Conservation (phyloP, 2,888 invertebrate species). For the Tiphia femorata region DNA sequence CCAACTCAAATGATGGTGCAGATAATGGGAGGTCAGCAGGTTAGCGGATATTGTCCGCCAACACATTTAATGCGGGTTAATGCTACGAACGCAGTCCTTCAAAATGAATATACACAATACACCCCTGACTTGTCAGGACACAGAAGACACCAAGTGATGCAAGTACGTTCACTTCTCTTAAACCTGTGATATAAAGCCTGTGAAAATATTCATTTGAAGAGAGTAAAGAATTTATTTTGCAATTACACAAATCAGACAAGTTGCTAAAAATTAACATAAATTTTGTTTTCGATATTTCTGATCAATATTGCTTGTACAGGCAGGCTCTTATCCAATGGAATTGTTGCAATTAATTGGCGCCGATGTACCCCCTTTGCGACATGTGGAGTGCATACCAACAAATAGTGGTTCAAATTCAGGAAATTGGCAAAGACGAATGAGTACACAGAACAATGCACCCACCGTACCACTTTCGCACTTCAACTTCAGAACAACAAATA, state of each 20-base stretch:
- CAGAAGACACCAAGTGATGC: constrained; percentile 55
- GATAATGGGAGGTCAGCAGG: constrained; percentile 59
- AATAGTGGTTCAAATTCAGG: constrained; percentile 37
- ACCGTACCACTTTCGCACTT: constrained; percentile 47
- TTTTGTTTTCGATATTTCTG: not conserved
- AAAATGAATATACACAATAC: constrained; percentile 52
- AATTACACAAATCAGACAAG: no score
- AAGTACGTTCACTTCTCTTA: constrained; percentile 52
- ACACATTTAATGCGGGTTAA: constrained; percentile 50
- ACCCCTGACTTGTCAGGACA: constrained; percentile 49
- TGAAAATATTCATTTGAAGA: not conserved
- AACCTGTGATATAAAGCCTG: not conserved
- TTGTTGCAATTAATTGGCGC: constrained; percentile 58
- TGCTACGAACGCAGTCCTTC: constrained; percentile 50
- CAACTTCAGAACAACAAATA: constrained; percentile 47
- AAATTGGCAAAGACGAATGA: constrained; percentile 57
- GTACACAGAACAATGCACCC: constrained; percentile 37
- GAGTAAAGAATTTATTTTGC: no score
- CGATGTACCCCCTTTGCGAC: constrained; percentile 54
- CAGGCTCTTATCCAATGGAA: constrained; percentile 56
- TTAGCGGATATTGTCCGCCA: constrained; percentile 55
- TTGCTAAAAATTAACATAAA: not conserved
- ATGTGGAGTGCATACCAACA: constrained; percentile 51
- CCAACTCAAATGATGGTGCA: constrained; percentile 64
- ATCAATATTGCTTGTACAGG: constrained; percentile 39